Base-by-base conservation (phyloP, 1,140 invertebrate species). In the Drosophila bifasciata region DNA sequence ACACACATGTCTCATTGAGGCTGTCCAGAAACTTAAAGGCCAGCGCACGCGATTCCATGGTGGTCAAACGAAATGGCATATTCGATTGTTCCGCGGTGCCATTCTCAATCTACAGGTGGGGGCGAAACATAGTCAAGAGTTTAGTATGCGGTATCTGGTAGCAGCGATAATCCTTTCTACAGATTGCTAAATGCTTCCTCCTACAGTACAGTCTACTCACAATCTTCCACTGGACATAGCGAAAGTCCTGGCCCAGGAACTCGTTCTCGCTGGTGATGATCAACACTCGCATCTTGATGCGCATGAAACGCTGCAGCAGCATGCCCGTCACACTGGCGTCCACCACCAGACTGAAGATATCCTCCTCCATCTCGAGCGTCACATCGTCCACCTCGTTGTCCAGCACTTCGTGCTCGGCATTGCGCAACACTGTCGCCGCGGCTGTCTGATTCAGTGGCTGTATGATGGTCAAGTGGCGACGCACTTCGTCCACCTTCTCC, bases 151-250 rank as follows among this genome's bases (percentile, higher is more conserved):
- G 13, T 5, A 0, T 3, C 4, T 5, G 4, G 0, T 13, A 25
- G 3, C 2, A 13, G 5, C 1, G 5, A 0, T 0, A 11, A 4
- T 56, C 17, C 8, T 21, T 6, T 13, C 5, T 16, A 19, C 8
- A 45, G 6, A 21, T 17, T 73, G 7, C 19, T 16, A 23, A 23
- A 46, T 43, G 57, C 32, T 58, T 61, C 44, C 51, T 58, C 61
- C 81, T 69, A 88, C 83, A 88, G 83, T 83, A 88, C 79, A 88
- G 83, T 88, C 67, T 80, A 89, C 81, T 90, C 81, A 91, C 90
- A 78, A 70, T 89, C 78, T 92, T 91, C 91, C 91, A 92, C 56
- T 91, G 85, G n/a, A 92, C 81, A 62, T 91, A 91, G 57, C 86
- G 81, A 77, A 90, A 90, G 71, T 92, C 91, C 66, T 92, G 91